Evolutionary conservation across 2,113 vertebrate genomes (phyloP).

Genomic region (Corythornis madagascariensis): DNA sequence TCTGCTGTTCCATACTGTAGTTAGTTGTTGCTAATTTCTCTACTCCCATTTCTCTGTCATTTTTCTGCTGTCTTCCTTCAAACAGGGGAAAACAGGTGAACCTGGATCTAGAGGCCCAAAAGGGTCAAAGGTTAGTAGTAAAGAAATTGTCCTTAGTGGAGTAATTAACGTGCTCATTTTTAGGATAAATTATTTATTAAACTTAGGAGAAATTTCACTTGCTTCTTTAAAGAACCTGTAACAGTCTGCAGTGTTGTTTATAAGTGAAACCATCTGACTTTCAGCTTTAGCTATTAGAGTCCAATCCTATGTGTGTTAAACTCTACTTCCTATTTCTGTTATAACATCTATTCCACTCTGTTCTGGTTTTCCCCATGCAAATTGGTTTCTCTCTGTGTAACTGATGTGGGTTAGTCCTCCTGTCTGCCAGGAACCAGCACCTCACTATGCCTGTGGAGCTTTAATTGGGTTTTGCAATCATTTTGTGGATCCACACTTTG

Average conservation of each 20-base stretch:
- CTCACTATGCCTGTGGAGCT: neutral
- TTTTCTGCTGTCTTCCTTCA: slow-evolving; percentile 51
- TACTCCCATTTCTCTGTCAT: slow-evolving; percentile 49
- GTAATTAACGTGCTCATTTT: neutral
- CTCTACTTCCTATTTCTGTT: neutral
- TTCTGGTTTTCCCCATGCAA: neutral
- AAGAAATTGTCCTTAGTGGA: neutral
- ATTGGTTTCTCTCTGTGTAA: slow-evolving; percentile 35
- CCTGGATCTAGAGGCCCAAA: slow-evolving; percentile 88
- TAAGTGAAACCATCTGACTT: neutral
- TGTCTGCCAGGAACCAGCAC: neutral
- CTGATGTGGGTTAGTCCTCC: neutral
- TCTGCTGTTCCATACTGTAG: slow-evolving; percentile 14
- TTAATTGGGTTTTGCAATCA: neutral
- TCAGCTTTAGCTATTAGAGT: neutral
- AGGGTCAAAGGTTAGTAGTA: slow-evolving; percentile 93
- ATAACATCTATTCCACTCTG: neutral
- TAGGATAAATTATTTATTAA: neutral
- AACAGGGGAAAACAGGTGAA: slow-evolving; percentile 92
- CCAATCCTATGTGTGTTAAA: neutral
- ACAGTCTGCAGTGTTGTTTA: neutral
- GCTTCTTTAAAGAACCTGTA: neutral
- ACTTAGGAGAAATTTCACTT: neutral
- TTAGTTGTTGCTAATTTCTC: slow-evolving; percentile 57
- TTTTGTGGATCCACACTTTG: neutral